Evolutionary conservation across 2,113 vertebrate species (phyloP).

Genomic region (Siniperca knerii): DNA sequence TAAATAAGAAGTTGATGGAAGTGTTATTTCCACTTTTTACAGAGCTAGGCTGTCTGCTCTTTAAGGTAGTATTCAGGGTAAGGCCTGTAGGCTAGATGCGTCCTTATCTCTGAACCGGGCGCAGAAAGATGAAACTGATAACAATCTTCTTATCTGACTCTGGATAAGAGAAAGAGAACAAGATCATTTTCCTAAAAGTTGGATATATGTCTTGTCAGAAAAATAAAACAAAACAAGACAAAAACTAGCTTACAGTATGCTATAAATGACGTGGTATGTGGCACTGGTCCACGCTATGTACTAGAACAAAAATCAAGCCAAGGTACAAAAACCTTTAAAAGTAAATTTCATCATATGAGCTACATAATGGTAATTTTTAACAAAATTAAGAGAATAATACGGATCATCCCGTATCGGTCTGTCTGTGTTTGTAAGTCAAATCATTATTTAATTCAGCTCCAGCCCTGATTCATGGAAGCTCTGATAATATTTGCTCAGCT

Average conservation of each 20-base stretch:
- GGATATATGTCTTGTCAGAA: neutral
- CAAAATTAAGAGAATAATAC: neutral
- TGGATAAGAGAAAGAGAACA: neutral
- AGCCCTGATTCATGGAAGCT: slow-evolving; percentile 23
- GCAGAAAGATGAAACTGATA: neutral
- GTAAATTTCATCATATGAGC: neutral
- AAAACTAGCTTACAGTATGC: neutral
- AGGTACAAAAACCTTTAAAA: neutral
- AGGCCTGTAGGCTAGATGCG: neutral
- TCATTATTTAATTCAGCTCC: slow-evolving; percentile 12
- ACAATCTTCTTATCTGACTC: neutral
- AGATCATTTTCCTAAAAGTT: neutral
- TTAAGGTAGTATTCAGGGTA: neutral
- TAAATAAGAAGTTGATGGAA: neutral
- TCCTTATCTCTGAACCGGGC: neutral
- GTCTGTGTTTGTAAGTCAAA: neutral
- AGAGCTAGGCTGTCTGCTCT: neutral
- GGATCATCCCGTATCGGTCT: neutral
- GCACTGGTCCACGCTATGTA: neutral
- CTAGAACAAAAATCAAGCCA: neutral
- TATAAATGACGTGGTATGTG: too few relatives aligned
- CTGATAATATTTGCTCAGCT: slow-evolving; percentile 38
- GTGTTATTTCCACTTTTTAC: neutral
- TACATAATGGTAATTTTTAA: neutral
- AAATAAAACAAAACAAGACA: neutral